These are phyloP conservation scores for Phortica variegata DNA, from an alignment of 1,140 invertebrate species.

Conservation along the genomic window DNA sequence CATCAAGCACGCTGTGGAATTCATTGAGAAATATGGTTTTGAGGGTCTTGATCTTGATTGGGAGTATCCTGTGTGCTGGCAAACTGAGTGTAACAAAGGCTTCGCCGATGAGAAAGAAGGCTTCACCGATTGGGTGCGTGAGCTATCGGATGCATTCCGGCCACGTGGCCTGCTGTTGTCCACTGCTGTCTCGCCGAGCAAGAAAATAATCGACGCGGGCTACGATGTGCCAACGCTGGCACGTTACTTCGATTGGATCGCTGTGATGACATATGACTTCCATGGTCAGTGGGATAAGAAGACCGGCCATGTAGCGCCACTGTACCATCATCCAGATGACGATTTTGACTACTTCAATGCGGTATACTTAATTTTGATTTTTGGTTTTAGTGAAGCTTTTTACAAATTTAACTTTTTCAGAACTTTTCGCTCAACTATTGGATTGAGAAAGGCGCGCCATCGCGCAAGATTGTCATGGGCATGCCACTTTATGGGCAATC, in stretches of 20 bases:
- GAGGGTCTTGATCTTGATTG: conserved; percentile 87
- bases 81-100: conserved; percentile 80
- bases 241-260: conserved; percentile 79
- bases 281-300: conserved; percentile 90
- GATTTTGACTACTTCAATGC: conserved; percentile 71
- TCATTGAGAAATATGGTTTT: conserved; percentile 80
- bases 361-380: conserved; percentile 45
- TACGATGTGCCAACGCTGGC: conserved; percentile 77
- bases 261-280: conserved; percentile 87
- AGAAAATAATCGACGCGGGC: conserved; percentile 81
- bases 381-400: background rate
- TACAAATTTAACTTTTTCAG: conserved; percentile 44
- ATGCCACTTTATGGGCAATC: conserved; percentile 90
- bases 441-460: conserved; percentile 78
- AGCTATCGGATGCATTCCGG: conserved; percentile 73
- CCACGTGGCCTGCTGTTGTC: conserved; percentile 75
- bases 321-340: conserved; percentile 78
- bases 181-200: conserved; percentile 84
- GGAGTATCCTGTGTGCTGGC: conserved; percentile 75
- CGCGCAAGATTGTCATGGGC: conserved; percentile 81
- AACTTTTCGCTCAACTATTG: conserved; percentile 88
- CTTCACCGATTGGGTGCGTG: conserved; percentile 72
- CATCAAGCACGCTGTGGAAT: conserved; percentile 71
- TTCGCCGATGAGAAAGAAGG: conserved; percentile 77
- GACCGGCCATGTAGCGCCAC: conserved; percentile 83